Conservation (phyloP, 2,888 invertebrate species). For the Buathra laborator region DNA sequence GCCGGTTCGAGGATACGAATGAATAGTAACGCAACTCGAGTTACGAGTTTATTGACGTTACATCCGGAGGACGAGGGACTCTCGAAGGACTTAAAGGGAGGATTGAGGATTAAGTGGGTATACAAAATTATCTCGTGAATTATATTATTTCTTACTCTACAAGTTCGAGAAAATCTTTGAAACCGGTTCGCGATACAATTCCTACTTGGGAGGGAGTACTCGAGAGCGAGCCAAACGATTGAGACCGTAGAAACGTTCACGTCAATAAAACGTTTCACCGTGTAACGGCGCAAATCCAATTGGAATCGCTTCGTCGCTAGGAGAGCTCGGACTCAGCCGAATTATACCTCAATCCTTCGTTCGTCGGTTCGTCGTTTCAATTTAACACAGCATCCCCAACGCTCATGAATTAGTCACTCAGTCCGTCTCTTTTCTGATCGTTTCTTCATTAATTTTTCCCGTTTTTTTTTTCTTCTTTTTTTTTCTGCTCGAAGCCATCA, state of each 20-base stretch:
- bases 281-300: slow-evolving; percentile 43
- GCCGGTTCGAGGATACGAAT: neutral
- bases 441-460: slow-evolving; percentile 25
- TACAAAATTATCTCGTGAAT: slow-evolving; percentile 22
- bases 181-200: neutral
- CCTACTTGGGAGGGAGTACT: neutral
- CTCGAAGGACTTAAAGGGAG: neutral
- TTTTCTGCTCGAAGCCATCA: neutral
- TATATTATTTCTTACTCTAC: slow-evolving; percentile 13
- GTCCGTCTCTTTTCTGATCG: neutral
- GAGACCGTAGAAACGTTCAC: slow-evolving; percentile 75
- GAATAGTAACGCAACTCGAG: neutral
- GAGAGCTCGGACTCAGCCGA: slow-evolving; percentile 14
- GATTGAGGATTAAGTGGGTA: neutral
- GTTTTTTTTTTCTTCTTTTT: slow-evolving; percentile 9
- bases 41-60: neutral
- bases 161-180: neutral
- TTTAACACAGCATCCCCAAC: slow-evolving; percentile 14
- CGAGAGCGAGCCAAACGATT: slow-evolving; percentile 86
- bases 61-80: neutral
- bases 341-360: slow-evolving; percentile 34
- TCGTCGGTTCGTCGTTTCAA: slow-evolving; percentile 44
- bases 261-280: slow-evolving; percentile 32
- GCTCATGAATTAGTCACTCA: slow-evolving; percentile 39
- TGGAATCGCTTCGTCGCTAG: slow-evolving; percentile 36